These are phyloP conservation scores for Celastrina argiolus DNA, from an alignment of 2,888 invertebrate species.

Conservation along the genomic window DNA sequence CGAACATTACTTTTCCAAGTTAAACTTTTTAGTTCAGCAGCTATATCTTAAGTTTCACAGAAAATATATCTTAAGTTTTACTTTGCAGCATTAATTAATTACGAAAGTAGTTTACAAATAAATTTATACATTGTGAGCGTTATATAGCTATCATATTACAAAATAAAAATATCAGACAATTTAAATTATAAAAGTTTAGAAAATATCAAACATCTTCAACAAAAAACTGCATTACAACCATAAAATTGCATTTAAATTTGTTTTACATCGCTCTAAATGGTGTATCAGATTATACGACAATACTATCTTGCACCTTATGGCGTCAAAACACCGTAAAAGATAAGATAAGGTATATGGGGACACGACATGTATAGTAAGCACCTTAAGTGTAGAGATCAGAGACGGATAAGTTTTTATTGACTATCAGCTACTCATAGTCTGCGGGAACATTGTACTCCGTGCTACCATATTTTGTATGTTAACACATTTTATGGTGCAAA, in stretches of 20 bases:
- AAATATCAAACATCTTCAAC: not conserved
- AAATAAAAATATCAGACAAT: not conserved
- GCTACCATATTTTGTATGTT: not conserved
- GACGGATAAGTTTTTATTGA: constrained; percentile 8
- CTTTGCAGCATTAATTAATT: too few relatives aligned
- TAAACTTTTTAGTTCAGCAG: not conserved
- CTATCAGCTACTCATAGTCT: not conserved
- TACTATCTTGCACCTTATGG: constrained; percentile 10
- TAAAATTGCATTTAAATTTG: constrained; percentile 5
- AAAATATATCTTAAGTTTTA: not conserved
- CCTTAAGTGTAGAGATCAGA: not conserved
- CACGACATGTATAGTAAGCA: constrained; percentile 1
- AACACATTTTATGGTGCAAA: not conserved
- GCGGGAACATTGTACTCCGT: not conserved
- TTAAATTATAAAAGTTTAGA: not conserved
- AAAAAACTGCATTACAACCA: not conserved
- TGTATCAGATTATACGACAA: constrained; percentile 8
- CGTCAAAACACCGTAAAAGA: constrained; percentile 9
- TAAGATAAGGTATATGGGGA: not conserved
- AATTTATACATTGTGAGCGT: not conserved
- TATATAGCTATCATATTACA: not conserved
- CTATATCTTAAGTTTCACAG: not conserved
- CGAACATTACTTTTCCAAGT: constrained; percentile 3
- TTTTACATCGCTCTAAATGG: constrained; percentile 1
- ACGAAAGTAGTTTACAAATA: not conserved